These are phyloP conservation scores for Thalassoma bifasciatum DNA, from an alignment of 2,113 vertebrate genomes.

Conservation along the genomic window DNA sequence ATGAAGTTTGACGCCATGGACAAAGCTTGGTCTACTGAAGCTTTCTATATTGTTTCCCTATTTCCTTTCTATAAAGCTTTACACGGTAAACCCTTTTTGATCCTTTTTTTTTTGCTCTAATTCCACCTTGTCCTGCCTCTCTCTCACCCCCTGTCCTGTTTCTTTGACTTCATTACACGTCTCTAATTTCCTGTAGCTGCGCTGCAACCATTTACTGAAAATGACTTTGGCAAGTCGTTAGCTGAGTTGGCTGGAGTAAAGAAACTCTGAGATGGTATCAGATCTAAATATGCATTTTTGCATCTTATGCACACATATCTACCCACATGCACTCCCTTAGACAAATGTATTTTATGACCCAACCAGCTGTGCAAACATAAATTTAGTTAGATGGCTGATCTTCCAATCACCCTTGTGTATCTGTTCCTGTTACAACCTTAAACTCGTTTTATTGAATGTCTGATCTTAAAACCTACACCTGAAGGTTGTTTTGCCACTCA, in stretches of 20 bases:
- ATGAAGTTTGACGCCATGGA: conserved; percentile 71
- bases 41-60: conserved; percentile 13
- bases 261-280: conserved; percentile 54
- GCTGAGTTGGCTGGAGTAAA: conserved; percentile 44
- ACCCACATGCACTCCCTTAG: not conserved
- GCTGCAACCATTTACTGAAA: conserved; percentile 68
- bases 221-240: conserved; percentile 72
- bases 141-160: conserved; percentile 8
- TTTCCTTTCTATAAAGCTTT: conserved; percentile 24
- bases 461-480: not conserved
- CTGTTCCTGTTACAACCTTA: not conserved
- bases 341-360: conserved; percentile 6
- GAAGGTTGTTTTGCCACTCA: too few species aligned
- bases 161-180: conserved; percentile 67
- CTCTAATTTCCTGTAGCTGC: conserved; percentile 72
- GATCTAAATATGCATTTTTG: conserved; percentile 54
- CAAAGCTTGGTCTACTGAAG: conserved; percentile 72
- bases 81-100: conserved; percentile 10
- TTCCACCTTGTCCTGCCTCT: not conserved
- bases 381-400: not conserved
- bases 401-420: not conserved
- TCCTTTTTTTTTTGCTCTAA: not conserved
- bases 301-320: conserved; percentile 6
- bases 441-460: not conserved
- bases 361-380: conserved; percentile 22